Evolutionary conservation across 2,888 invertebrate species (phyloP), one percentile per base, ranked within the genome.

Genomic region (Drepana falcataria): DNA sequence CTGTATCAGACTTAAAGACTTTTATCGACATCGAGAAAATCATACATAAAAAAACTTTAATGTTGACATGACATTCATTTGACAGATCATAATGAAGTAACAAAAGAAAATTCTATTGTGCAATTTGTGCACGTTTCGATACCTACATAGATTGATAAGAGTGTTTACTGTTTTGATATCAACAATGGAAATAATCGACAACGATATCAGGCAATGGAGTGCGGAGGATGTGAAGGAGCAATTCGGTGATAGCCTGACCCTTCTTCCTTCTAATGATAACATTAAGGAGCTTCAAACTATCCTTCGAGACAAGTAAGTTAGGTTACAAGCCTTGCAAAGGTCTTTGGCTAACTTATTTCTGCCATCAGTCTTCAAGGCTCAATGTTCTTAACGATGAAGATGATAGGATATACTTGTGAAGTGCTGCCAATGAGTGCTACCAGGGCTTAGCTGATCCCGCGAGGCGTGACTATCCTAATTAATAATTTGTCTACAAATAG

Each of bases 281-380:
- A 94, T 95, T 49, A 94, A 94, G 71, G 97, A 97, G 79, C 83
- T 97, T 54, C 95, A 97, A 79, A 97, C 97, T 4, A 97, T 97
- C 69, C 92, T 97, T 52, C 91, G 97, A 40, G 97, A 97, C 87
- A 96, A 95, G 97, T 97, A 89, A 92, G 93, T 85, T 63, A 82
- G 81, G 82, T 83, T 87, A 83, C 59, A 48, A 52, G 2, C 9
- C 37, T 37, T 4, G 5, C 4, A 37, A 3, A 4, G 5, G 37
- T 37, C 37, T 4, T 37, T 37, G 35, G 6, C 21, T 21, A 21
- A 34, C 34, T 33, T 44, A 4, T 4, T 35, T 35, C 9, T 47
- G n/a, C 5, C 34, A 3, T 37, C 5, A 5, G 37, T 37, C 37
- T 37, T 37, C 37, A 5, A 3, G 5, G 37, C 37, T 37, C 37